These are phyloP conservation scores for Ostrea edulis DNA, from an alignment of 1,140 invertebrate species.

Conservation along the genomic window DNA sequence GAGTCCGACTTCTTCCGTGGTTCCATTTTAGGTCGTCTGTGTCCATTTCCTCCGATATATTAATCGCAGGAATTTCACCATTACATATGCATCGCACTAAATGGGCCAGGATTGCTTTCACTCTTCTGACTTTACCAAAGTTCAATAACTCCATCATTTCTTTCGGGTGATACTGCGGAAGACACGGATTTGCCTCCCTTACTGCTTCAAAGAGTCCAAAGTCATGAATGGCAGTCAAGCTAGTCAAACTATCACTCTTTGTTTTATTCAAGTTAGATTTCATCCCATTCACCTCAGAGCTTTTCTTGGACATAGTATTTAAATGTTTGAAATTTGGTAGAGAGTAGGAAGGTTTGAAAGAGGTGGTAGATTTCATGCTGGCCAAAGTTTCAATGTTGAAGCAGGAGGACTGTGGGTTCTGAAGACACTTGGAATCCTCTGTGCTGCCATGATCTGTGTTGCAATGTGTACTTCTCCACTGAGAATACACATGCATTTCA, in stretches of 20 bases:
- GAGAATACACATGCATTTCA: conserved; percentile 99
- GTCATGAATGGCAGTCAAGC: conserved; percentile 81
- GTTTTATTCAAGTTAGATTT: conserved; percentile 59
- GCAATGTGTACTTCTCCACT: conserved; percentile 85
- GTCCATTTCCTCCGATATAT: conserved; percentile 59
- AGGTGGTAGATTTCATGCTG: conserved; percentile 39
- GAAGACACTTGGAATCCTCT: conserved; percentile 57
- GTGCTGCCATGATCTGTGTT: conserved; percentile 56
- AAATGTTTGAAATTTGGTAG: conserved; percentile 72
- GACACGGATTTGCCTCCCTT: conserved; percentile 95
- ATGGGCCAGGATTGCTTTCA: conserved; percentile 98
- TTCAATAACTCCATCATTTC: conserved; percentile 99
- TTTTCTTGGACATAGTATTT: conserved; percentile 54
- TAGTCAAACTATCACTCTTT: conserved; percentile 72
- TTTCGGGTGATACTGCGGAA: conserved; percentile 99
- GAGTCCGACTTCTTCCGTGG: conserved; percentile 53
- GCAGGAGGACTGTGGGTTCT: conserved; percentile 82
- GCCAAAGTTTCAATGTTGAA: conserved; percentile 33
- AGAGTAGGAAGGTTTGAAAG: conserved; percentile 64
- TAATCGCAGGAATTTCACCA: conserved; percentile 60
- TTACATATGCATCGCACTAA: conserved; percentile 85
- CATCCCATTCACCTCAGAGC: conserved; percentile 58
- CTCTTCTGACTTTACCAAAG: conserved; percentile 92
- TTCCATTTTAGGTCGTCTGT: conserved; percentile 58
- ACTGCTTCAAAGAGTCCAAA: conserved; percentile 97